Conservation (phyloP, 2,113 vertebrate genomes). For the Setophaga petechia region DNA sequence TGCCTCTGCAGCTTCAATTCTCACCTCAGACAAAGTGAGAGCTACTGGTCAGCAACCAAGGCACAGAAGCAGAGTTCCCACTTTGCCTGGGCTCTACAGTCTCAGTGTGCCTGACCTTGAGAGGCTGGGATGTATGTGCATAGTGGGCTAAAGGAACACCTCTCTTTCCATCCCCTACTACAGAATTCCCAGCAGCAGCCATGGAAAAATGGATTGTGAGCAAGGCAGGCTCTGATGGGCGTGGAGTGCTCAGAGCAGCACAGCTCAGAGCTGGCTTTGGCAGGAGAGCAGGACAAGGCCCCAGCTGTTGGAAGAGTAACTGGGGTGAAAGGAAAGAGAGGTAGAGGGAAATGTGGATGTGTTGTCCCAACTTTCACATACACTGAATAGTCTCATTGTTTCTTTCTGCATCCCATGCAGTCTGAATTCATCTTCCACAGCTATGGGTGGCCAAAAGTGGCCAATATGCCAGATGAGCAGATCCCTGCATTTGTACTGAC, state of each 20-base stretch:
- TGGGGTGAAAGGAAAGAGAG: background rate
- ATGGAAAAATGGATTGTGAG: background rate
- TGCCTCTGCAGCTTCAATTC: background rate
- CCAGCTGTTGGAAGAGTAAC: background rate
- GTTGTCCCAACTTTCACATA: background rate
- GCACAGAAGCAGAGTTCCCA: background rate
- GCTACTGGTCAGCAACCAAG: background rate
- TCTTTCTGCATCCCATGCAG: background rate
- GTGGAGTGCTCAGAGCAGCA: background rate
- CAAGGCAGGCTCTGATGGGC: rapidly evolving
- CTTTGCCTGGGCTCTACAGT: background rate
- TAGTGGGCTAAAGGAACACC: background rate
- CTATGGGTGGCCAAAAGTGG: background rate
- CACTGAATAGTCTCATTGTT: background rate
- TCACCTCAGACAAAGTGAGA: rapidly evolving
- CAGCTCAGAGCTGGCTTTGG: background rate
- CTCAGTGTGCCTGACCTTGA: background rate
- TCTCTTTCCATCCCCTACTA: background rate
- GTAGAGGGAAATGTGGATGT: background rate
- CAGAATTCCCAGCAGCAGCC: background rate
- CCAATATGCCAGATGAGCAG: background rate
- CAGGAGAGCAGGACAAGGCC: background rate
- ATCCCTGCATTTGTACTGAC: rapidly evolving
- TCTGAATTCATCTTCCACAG: background rate
- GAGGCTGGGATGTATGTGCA: background rate